Evolutionary conservation across 2,888 invertebrate genomes (phyloP), one percentile per base, ranked within the genome.

Genomic region (Periphyllus acericola): DNA sequence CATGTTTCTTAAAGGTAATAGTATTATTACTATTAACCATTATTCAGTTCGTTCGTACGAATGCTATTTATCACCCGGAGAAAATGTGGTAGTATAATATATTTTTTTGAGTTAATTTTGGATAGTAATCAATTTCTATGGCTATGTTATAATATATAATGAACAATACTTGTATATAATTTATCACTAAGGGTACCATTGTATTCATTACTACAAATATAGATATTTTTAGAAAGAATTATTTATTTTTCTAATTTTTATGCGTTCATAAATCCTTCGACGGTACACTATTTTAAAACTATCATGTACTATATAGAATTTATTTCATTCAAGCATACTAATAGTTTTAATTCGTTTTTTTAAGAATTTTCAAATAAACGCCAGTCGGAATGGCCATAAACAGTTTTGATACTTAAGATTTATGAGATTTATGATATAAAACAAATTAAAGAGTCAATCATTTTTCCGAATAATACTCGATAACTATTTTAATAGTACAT

Each of bases 191-290:
- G 9, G 19, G n/a, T n/a, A 71, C 71, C 55, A 36, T 79, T 34
- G 14, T 72, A 25, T n/a, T 72, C n/a, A 0, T 52, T 34, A 52
- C 17, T 55, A 82, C 34, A 36, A 4, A 36, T 60, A 60, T 80
- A 29, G 6, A n/a, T 80, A 80, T 80, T 80, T 80, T 80, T 66
- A 80, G 36, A 66, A 25, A 36, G 3, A 14, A 60, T 34, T 78
- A 25, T 78, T 79, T 79, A 34, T 36, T 36, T 60, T 55, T 19
- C 29, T 75, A 60, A 75, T 83, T 83, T 74, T 0, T 34, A 36
- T 74, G 55, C 21, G n/a, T 83, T 21, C 4, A 60, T 83, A 75
- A 83, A 83, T 83, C 75, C 3, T 75, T 83, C 75, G 25, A 25
- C 40, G 14, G 6, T 60, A 3, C 8, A 36, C 17, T 36, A 25